A percentile compares a stretch with the other conserved stretches of the same genome.
Evolutionary conservation across 2,888 invertebrate genomes (phyloP).

Genomic region (Chrysolina americana): DNA sequence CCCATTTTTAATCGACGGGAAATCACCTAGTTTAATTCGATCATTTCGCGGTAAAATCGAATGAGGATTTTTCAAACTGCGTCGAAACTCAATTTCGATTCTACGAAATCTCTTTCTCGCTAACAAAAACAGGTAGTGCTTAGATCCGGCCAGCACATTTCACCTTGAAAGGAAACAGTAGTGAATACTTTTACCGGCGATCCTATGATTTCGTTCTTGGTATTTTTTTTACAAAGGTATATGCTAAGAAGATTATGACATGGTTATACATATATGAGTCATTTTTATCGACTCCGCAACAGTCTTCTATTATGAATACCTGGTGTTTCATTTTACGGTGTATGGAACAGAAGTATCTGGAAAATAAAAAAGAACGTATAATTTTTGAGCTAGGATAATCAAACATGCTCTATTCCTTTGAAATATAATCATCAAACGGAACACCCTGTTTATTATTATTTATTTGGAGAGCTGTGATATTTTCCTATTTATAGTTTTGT

Average conservation of each 20-base stretch:
- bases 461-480: too few species aligned
- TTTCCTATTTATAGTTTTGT: too few species aligned
- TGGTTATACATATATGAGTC: neutral
- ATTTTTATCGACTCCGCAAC: neutral
- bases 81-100: conserved; percentile 3
- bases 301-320: too few species aligned
- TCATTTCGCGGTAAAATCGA: neutral
- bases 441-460: too few species aligned
- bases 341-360: too few species aligned
- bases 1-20: too few species aligned
- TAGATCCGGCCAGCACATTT: neutral
- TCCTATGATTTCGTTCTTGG: neutral
- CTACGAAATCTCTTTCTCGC: neutral
- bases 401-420: too few species aligned
- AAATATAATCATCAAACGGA: too few species aligned
- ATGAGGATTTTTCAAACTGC: neutral
- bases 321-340: too few species aligned
- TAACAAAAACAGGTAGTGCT: neutral
- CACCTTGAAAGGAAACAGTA: neutral
- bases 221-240: neutral
- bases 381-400: too few species aligned
- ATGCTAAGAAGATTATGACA: neutral
- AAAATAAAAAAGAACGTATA: too few species aligned
- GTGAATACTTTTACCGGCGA: neutral
- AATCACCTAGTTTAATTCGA: too few species aligned